A percentile compares a stretch with the other conserved stretches of the same genome.
Conservation (phyloP, 1,140 invertebrate genomes). For the Polyergus mexicanus region DNA sequence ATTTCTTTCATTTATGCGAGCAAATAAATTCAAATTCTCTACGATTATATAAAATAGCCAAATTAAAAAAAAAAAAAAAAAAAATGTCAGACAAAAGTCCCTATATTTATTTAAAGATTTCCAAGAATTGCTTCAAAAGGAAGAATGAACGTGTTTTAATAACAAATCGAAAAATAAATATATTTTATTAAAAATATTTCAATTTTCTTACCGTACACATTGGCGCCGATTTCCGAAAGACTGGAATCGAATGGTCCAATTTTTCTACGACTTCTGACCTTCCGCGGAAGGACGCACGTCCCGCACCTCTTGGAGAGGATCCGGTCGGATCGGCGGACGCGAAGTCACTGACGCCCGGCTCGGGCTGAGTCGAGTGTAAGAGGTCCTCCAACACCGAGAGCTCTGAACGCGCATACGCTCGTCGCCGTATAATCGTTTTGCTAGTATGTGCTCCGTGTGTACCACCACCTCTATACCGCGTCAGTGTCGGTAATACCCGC, state of each 20-base stretch:
- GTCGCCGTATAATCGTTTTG: conserved; percentile 14
- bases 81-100: not conserved
- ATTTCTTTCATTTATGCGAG: not conserved
- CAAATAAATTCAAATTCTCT: not conserved
- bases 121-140: not conserved
- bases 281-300: not conserved
- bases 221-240: not conserved
- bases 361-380: conserved; percentile 83
- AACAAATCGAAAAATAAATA: not conserved
- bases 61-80: not conserved
- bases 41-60: not conserved
- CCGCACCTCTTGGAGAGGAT: conserved; percentile 76
- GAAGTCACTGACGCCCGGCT: conserved; percentile 85
- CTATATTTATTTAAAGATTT: not conserved
- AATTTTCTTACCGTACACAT: not conserved
- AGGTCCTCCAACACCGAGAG: conserved; percentile 75
- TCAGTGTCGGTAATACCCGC: conserved; percentile 63
- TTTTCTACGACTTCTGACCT: not conserved
- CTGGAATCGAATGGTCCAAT: not conserved
- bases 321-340: conserved; percentile 84
- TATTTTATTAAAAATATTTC: not conserved
- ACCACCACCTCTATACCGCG: conserved; percentile 73
- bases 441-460: conserved; percentile 38
- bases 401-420: not conserved
- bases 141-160: not conserved